Evolutionary conservation across 2,113 vertebrate species (phyloP), one percentile per base, ranked within the genome.

Genomic region (Opisthocomus hoazin): DNA sequence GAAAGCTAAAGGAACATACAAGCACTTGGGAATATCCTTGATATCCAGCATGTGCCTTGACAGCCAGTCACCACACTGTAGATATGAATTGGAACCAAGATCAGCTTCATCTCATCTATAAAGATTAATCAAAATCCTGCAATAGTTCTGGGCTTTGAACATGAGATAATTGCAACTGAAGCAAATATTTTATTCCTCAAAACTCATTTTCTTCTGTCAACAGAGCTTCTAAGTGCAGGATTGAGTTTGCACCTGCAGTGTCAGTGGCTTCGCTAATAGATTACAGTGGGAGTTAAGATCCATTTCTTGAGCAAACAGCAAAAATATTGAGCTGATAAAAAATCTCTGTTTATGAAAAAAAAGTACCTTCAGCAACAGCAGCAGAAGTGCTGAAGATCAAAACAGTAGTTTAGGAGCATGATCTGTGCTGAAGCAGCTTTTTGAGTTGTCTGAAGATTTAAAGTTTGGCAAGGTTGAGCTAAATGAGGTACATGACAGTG

Each of bases 401-500:
- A 90, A 73, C 2, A 18, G 43, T 11, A 16, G 19, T 48, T 84
- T 34, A 60, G 43, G 23, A 75, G 20, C 36, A 39, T 17, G 19
- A 17, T 61, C 37, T 63, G 21, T 41, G n/a, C 53, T 79, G 51
- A 68, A 81, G 18, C 12, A 87, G 16, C 34, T 60, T 68, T 69
- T 43, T n/a, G 43, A 37, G 23, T 78, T 30, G 10, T 70, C 37
- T 48, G 61, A 74, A 37, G 32, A 37, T 46, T 66, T 48, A 13
- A 36, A 37, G 26, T 43, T 66, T 74, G 6, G 2, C 34, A 53
- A 84, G 43, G 34, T 69, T 82, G 48, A 82, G n/a, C 11, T 82
- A 46, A 56, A 23, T 32, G 20, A 41, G 9, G 21, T 15, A 4
- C 1, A 0, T 23, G 54, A 87, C 64, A 66, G 23, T 2, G 2